Base-by-base conservation (phyloP, 2,888 invertebrate genomes). In the Notocelia uddmanniana region DNA sequence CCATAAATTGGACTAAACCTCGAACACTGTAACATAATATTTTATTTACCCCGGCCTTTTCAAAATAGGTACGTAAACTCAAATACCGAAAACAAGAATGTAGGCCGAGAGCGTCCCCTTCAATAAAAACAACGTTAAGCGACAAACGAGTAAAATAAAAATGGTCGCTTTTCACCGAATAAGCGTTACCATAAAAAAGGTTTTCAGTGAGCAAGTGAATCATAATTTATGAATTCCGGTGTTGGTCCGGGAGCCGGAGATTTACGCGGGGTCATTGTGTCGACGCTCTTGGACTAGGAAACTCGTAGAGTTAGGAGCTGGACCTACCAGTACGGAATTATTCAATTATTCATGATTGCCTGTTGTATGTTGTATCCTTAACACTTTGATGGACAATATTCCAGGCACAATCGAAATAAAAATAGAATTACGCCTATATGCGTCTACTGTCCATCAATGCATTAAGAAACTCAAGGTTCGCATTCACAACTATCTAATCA, bases 161-260 rank as follows among this genome's bases (percentile, higher is more conserved):
- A 88, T 86, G 87, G 85, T 81, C 82, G 88, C 86, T 87, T 90
- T 89, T 87, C 89, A 90, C 88, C 88, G 87, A 90, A 91, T 92
- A 92, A 92, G 87, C 90, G 90, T 89, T 87, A 89, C 91, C 90
- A 91, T 92, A 93, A 93, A 93, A 93, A 93, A 93, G 93, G 90
- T 92, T 93, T 93, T 91, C 93, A 91, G 91, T 90, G 91, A 91
- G 91, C 92, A 91, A 93, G 92, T 92, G 93, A 92, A 93, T 93
- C 93, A 93, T 93, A 92, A 93, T 93, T 93, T 93, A 93, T 93
- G 93, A 93, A 93, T 93, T 91, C 91, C 92, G 92, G 89, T 89
- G 92, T 91, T 90, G 88, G 89, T 80, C 81, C 78, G 83, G 74
- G 71, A 76, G 77, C 76, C 77, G 83, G 91, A 92, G 93, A 93